These are phyloP conservation scores for Aporophyla lueneburgensis DNA, from an alignment of 2,888 invertebrate genomes.

Conservation along the genomic window DNA sequence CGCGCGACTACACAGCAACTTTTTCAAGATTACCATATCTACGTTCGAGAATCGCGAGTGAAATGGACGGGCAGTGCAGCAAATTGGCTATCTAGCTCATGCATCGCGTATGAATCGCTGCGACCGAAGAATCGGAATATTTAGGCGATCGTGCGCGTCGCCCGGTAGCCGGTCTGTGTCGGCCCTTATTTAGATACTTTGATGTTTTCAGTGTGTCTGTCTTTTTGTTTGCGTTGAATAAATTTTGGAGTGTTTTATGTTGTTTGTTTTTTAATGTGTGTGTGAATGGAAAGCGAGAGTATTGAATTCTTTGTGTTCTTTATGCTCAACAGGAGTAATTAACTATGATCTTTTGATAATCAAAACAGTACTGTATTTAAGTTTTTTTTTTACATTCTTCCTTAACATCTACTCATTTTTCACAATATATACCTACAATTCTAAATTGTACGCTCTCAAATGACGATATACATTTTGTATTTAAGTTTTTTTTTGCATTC, in stretches of 20 bases:
- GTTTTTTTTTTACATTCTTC: too few species aligned
- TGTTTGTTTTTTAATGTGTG: conserved; percentile 55
- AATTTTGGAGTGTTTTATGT: conserved; percentile 50
- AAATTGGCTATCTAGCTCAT: conserved; percentile 86
- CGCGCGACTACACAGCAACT: conserved; percentile 70
- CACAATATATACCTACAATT: too few species aligned
- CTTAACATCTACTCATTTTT: too few species aligned
- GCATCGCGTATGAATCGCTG: conserved; percentile 82
- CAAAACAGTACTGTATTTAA: neutral
- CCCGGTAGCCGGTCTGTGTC: conserved; percentile 74
- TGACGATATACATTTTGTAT: too few species aligned
- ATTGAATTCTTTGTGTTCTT: conserved; percentile 14
- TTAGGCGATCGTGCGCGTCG: conserved; percentile 81
- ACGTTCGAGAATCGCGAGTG: conserved; percentile 78
- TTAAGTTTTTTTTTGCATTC: too few species aligned
- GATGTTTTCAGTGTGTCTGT: conserved; percentile 58
- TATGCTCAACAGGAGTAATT: neutral
- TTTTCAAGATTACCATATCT: conserved; percentile 87
- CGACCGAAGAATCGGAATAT: conserved; percentile 77
- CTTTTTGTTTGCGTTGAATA: conserved; percentile 60
- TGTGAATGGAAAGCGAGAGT: conserved; percentile 23
- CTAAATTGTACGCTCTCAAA: too few species aligned
- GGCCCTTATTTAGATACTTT: conserved; percentile 81
- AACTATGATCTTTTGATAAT: neutral
- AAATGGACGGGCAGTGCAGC: conserved; percentile 73